Conservation (phyloP, 2,888 invertebrate species). For the Mylabris sibirica region DNA sequence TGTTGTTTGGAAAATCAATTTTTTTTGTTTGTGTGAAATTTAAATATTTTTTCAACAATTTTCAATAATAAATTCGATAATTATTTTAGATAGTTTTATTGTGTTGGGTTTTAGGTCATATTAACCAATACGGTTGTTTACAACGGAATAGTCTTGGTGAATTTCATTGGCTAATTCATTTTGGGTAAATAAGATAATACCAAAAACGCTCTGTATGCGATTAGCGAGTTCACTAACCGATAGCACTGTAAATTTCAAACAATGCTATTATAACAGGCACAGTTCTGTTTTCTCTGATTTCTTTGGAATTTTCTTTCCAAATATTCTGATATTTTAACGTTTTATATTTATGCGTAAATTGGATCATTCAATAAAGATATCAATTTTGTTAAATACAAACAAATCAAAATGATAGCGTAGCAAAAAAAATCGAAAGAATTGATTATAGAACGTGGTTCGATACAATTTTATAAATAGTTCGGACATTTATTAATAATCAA, state of each 20-base stretch:
- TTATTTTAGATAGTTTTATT: constrained; percentile 12
- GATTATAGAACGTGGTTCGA: background rate
- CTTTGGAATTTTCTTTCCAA: background rate
- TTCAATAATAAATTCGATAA: background rate
- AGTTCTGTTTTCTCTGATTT: constrained; percentile 14
- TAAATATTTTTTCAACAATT: background rate
- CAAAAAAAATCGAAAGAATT: background rate
- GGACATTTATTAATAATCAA: constrained; percentile 14
- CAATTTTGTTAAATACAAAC: background rate
- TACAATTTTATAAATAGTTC: constrained; percentile 1
- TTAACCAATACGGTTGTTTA: constrained; percentile 33
- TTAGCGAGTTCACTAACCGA: constrained; percentile 37
- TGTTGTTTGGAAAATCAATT: background rate
- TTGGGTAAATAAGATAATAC: constrained; percentile 36
- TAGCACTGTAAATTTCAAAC: constrained; percentile 19
- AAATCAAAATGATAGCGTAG: background rate
- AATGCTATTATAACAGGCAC: constrained; percentile 13
- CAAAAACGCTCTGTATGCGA: constrained; percentile 19
- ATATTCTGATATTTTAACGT: background rate
- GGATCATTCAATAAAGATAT: background rate
- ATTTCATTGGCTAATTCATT: constrained; percentile 35
- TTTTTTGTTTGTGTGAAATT: background rate
- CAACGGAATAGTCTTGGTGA: constrained; percentile 31
- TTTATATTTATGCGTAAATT: background rate
- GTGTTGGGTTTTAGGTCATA: constrained; percentile 28